These are phyloP conservation scores for Pimephales promelas DNA, from an alignment of 2,113 vertebrate genomes.

Conservation along the genomic window DNA sequence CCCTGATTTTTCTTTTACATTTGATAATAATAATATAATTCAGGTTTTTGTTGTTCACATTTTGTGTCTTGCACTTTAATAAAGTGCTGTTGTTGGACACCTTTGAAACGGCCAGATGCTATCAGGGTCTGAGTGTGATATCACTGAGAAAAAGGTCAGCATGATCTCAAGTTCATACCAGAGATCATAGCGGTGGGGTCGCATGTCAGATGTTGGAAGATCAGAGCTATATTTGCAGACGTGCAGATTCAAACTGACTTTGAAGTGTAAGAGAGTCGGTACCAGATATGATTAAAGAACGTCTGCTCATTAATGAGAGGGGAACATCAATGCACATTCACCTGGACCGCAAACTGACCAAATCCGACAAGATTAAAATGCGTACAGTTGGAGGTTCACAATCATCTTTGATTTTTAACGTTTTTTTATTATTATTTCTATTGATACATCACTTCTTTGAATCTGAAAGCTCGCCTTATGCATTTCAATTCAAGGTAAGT, in stretches of 20 bases:
- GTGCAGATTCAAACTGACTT: conserved; percentile 13
- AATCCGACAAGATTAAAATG: neutral
- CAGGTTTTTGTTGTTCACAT: neutral
- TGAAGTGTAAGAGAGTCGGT: conserved; percentile 1
- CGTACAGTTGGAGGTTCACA: neutral
- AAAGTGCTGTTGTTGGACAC: neutral
- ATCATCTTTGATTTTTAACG: neutral
- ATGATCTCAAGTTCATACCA: conserved; percentile 19
- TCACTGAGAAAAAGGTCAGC: conserved; percentile 1
- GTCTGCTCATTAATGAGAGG: neutral
- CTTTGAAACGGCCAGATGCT: neutral
- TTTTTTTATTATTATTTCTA: neutral
- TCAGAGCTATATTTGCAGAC: conserved; percentile 30
- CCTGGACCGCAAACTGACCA: neutral
- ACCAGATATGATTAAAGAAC: conserved; percentile 37
- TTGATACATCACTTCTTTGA: neutral
- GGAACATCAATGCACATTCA: neutral
- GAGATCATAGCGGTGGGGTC: conserved; percentile 25
- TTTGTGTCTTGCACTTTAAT: neutral
- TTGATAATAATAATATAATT: neutral
- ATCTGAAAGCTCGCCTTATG: neutral
- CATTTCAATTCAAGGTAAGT: neutral
- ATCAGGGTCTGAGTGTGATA: neutral
- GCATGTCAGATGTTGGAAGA: conserved; percentile 31
- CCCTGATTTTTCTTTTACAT: neutral